Evolutionary conservation across 2,888 invertebrate species (phyloP).

Genomic region (Pseudococcus viburni): DNA sequence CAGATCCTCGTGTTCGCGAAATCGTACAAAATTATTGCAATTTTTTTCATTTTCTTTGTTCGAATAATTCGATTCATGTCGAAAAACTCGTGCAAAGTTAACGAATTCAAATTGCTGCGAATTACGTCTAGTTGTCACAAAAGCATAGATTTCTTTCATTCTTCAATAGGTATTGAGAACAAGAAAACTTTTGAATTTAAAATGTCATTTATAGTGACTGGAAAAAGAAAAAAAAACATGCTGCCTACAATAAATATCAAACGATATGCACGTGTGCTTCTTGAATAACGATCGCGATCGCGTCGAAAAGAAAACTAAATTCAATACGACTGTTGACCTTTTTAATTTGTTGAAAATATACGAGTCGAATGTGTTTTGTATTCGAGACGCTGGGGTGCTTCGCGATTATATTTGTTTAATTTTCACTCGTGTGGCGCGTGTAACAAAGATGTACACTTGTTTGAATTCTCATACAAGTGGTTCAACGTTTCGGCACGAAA

Average conservation of each 20-base stretch:
- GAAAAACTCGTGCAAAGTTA: neutral
- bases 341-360: neutral
- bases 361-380: neutral
- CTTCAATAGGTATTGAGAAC: neutral
- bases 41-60: neutral
- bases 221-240: neutral
- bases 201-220: neutral
- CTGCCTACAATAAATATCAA: neutral
- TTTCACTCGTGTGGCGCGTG: too few species aligned
- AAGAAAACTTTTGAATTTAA: neutral
- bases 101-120: too few species aligned
- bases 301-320: too few species aligned
- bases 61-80: neutral
- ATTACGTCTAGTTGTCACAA: neutral
- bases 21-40: too few species aligned
- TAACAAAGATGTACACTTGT: too few species aligned
- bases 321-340: too few species aligned
- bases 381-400: too few species aligned
- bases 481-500: too few species aligned
- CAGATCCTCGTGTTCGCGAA: neutral
- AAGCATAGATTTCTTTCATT: neutral
- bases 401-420: too few species aligned
- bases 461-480: too few species aligned
- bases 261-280: neutral
- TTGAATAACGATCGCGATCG: conserved; percentile 11